Evolutionary conservation across 2,888 invertebrate genomes (phyloP), one percentile per base, ranked within the genome.

Genomic region (Smittia aterrima): DNA sequence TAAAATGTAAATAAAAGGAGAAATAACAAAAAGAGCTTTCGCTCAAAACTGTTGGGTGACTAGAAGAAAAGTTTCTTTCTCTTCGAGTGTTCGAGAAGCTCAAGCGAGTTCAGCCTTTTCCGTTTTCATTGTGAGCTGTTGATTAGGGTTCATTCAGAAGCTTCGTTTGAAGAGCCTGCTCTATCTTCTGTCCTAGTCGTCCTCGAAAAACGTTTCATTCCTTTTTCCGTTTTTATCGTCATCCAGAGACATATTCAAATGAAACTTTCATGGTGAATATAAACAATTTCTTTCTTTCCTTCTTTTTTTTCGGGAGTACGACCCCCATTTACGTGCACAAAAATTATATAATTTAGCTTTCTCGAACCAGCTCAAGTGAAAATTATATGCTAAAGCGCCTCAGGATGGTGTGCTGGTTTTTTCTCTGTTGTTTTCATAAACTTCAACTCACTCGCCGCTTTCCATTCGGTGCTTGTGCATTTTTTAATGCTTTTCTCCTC

Each of bases 371-470:
- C 40, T 66, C 38, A 40, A 66, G 66, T 25, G 66, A 32, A 66
- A 66, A 66, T 66, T 66, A 66, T 66, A 66, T 66, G 66, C 66
- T 66, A 66, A 66, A 66, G 25, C 40, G 66, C 66, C 66, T 66
- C 16, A 66, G 66, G 40, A 66, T 66, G 32, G 24, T 66, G 38
- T 66, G 25, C 40, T 66, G 38, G 38, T 7, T 32, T 66, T 66
- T 66, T 66, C 27, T 40, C 40, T 66, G 64, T 64, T 64, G 64
- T 64, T 64, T 24, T 64, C 24, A 27, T 64, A 24, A 27, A 27
- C 64, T 27, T 27, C 25, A 9, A 22, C 64, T 24, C 58, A 13
- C 64, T 24, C 58, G 27, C 64, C 27, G 64, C 64, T 18, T 18
- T 66, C 27, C 66, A 66, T 66, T 66, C 16, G 9, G 11, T 40